phyloP scores from a whole-genome alignment of 2,797 vertebrate genomes.

The Arremon brunneinucha region DNA sequence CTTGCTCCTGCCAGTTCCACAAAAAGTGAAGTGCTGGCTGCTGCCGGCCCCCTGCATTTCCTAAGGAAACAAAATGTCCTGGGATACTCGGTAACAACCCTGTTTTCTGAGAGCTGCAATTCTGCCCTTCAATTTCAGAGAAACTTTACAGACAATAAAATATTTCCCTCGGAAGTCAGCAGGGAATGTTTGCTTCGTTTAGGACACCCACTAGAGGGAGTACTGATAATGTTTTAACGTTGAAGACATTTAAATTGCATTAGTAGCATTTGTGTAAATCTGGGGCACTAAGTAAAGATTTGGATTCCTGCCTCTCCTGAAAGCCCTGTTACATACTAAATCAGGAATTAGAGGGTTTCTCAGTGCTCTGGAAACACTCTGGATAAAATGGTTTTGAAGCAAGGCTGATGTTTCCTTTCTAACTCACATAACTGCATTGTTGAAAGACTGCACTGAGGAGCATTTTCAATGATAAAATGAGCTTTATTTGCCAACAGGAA shows the following conservation, averaged over 20 bases:
- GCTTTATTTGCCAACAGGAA: background rate
- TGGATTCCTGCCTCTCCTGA: background rate
- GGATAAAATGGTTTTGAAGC: background rate
- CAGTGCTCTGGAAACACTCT: background rate
- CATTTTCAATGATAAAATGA: background rate
- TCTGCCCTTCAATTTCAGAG: background rate
- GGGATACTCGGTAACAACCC: background rate
- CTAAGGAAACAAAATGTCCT: background rate
- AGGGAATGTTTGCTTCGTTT: background rate
- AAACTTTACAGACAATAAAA: background rate
- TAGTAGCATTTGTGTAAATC: background rate
- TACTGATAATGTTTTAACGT: background rate
- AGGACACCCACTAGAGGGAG: constrained; percentile 52
- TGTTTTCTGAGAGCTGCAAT: background rate
- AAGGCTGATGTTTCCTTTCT: background rate
- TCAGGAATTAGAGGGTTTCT: background rate
- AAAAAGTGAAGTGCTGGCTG: background rate
- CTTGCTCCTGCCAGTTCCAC: background rate
- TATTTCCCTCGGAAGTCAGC: fast-evolving
- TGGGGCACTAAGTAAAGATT: background rate
- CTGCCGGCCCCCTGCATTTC: background rate
- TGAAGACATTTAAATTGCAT: background rate
- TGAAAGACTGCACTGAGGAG: background rate
- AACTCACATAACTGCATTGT: background rate
- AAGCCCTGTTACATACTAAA: background rate